Evolutionary conservation across 1,140 invertebrate species (phyloP).

Genomic region (Panagrolaimus sp.): DNA sequence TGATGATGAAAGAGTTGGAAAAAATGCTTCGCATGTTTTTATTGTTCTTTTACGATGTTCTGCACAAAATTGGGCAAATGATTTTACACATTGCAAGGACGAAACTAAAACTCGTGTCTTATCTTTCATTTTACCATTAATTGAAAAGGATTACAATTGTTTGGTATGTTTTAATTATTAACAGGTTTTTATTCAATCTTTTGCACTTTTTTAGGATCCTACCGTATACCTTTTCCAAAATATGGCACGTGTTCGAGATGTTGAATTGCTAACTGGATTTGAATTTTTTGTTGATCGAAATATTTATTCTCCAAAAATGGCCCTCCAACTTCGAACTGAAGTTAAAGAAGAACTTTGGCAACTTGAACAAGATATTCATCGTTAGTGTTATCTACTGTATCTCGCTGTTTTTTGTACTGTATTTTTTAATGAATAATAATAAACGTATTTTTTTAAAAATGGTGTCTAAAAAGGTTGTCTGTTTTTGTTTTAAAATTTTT

Average conservation of each 20-base stretch:
- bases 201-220: neutral
- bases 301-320: slow-evolving; percentile 28
- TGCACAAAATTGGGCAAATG: neutral
- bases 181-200: too few species aligned
- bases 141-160: neutral
- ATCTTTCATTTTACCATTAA: neutral
- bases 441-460: too few species aligned
- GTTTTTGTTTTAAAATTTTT: too few species aligned
- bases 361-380: slow-evolving; percentile 22
- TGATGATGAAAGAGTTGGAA: neutral
- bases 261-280: neutral
- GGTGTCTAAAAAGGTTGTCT: too few species aligned
- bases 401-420: too few species aligned
- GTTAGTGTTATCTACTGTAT: too few species aligned
- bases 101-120: neutral
- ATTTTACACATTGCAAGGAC: neutral
- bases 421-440: too few species aligned
- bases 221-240: neutral
- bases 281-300: slow-evolving; percentile 24
- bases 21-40: neutral
- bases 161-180: neutral
- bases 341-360: slow-evolving; percentile 45
- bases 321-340: slow-evolving; percentile 37
- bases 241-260: neutral
- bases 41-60: neutral